Conservation (phyloP, 2,113 vertebrate species). For the Dasypus novemcinctus region DNA sequence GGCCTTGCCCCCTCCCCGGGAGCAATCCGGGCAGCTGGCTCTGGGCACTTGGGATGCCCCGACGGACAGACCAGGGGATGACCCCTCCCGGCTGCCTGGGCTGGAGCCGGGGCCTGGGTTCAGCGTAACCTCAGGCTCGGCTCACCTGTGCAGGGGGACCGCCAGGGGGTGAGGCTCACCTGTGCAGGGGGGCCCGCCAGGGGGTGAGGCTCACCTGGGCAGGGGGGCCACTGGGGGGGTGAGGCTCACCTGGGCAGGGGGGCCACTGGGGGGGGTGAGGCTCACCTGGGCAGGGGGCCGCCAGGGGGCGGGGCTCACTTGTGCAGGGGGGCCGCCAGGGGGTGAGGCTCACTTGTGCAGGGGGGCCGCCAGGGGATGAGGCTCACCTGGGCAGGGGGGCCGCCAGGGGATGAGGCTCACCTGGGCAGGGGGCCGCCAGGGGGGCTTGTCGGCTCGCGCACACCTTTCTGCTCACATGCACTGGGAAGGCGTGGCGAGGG, state of each 20-base stretch:
- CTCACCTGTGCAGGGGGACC: too few relatives aligned
- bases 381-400: too few relatives aligned
- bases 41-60: neutral
- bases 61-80: neutral
- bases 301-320: too few relatives aligned
- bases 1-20: neutral
- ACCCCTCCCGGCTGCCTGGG: neutral
- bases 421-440: fast-evolving
- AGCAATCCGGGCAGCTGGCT: neutral
- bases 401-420: neutral
- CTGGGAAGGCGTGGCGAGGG: neutral
- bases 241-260: too few relatives aligned
- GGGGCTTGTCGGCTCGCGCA: fast-evolving
- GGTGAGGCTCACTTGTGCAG: too few relatives aligned
- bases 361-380: too few relatives aligned
- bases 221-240: too few relatives aligned
- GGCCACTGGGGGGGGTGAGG: too few relatives aligned
- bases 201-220: too few relatives aligned
- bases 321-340: too few relatives aligned
- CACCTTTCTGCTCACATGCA: fast-evolving
- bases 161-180: neutral
- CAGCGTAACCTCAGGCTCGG: fast-evolving
- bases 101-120: fast-evolving
- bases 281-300: too few relatives aligned
- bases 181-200: too few relatives aligned